Base-by-base conservation (phyloP, 1,140 invertebrate genomes). In the Meloidogyne hapla region DNA sequence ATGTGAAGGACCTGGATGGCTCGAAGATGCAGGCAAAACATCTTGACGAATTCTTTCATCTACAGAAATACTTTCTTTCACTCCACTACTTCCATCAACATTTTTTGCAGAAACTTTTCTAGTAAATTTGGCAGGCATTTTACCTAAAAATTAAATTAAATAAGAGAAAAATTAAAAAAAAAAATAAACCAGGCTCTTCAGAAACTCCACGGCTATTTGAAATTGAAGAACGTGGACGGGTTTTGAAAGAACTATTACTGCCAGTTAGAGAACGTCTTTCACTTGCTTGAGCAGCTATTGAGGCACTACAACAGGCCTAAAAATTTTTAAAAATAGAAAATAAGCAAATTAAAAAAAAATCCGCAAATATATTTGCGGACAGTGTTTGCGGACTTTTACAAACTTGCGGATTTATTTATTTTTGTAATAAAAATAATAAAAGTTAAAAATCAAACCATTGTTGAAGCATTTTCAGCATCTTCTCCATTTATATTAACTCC, bases 381-480 rank as follows among this genome's bases (percentile, higher is more conserved):
- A 66, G n/a, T n/a, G n/a, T n/a, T n/a, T n/a, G n/a, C n/a, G n/a
- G n/a, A n/a, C n/a, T n/a, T n/a, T n/a, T n/a, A n/a, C n/a, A 4
- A 66, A 13, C 4, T 15, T 13, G 38, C 3, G 4, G 12, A 26
- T 66, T 45, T 48, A n/a, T n/a, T n/a, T n/a, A n/a, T n/a, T n/a
- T n/a, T n/a, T n/a, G n/a, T n/a, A n/a, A n/a, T n/a, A n/a, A n/a
- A n/a, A n/a, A n/a, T n/a, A n/a, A n/a, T n/a, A 25, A 61, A 42
- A 23, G 2, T 26, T 13, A 10, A 61, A 25, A 15, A 67, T n/a
- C 5, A 38, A 23, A 62, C 69, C 69, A 72, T 38, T 56, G 69
- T 72, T n/a, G 69, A 72, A 38, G 69, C 33, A 33, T 72, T 72
- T n/a, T 72, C 69, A 26, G 69, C 69, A 56, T 72, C 69, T 18